Evolutionary conservation across 2,113 vertebrate species (phyloP).

Genomic region (Capreolus pygargus): DNA sequence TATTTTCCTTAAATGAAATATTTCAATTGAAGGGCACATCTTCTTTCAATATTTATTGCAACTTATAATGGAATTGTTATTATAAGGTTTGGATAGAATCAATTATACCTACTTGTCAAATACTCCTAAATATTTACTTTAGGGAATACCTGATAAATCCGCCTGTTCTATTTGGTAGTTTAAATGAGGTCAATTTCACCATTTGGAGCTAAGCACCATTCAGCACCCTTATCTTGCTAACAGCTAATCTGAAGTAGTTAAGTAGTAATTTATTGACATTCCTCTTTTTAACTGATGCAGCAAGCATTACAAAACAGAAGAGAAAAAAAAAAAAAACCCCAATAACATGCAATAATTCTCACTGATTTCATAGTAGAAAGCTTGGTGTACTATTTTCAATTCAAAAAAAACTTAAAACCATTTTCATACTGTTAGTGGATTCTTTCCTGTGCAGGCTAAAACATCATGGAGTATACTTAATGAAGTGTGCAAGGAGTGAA

Average conservation of each 20-base stretch:
- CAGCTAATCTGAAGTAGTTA: slow-evolving; percentile 34
- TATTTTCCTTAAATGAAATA: neutral
- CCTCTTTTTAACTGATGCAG: slow-evolving; percentile 3
- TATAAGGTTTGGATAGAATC: slow-evolving; percentile 31
- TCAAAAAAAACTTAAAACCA: slow-evolving; percentile 25
- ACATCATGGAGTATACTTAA: neutral
- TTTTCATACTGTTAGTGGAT: neutral
- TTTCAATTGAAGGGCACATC: slow-evolving; percentile 30
- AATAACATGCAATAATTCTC: neutral
- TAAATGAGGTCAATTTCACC: slow-evolving; percentile 60
- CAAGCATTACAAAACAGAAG: slow-evolving; percentile 24
- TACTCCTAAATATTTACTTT: slow-evolving; percentile 62
- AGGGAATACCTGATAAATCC: slow-evolving; percentile 52
- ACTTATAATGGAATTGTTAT: slow-evolving; percentile 24
- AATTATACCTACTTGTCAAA: slow-evolving; percentile 32
- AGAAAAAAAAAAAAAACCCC: neutral
- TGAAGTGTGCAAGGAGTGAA: neutral
- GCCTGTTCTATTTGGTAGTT: slow-evolving; percentile 5
- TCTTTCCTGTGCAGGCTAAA: neutral
- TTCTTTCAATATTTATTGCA: slow-evolving; percentile 38
- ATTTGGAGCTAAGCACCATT: slow-evolving; percentile 56
- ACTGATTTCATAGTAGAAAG: neutral
- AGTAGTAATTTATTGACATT: slow-evolving; percentile 49
- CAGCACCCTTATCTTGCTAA: slow-evolving; percentile 56
- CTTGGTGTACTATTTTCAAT: slow-evolving; percentile 1